phyloP scores from a whole-genome alignment of 1,140 invertebrate species.

The Cotesia chilonis region DNA sequence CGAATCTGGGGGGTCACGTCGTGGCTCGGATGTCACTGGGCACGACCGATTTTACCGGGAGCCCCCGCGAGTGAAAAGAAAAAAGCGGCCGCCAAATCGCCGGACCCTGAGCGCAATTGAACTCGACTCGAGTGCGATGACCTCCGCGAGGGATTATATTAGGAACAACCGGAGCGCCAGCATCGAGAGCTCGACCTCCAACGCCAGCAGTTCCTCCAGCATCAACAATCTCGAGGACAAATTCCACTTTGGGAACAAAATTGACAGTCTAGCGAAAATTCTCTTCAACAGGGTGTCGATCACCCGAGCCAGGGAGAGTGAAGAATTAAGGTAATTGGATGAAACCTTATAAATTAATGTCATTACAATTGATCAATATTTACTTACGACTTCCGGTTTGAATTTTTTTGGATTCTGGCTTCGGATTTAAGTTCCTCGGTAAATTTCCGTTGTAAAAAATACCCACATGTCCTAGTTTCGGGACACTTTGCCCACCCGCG shows the following conservation, averaged over 20 bases:
- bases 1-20: constrained; percentile 68
- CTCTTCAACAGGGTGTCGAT: constrained; percentile 60
- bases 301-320: constrained; percentile 52
- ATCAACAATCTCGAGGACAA: constrained; percentile 56
- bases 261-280: constrained; percentile 61
- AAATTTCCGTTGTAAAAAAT: no score
- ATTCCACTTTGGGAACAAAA: constrained; percentile 59
- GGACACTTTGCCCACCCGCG: no score
- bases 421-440: no score
- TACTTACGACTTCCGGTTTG: constrained; percentile 27
- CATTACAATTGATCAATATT: no score
- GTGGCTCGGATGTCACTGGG: constrained; percentile 72
- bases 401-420: no score
- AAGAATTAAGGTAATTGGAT: constrained; percentile 58
- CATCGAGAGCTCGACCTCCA: constrained; percentile 51
- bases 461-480: no score
- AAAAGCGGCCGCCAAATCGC: constrained; percentile 67
- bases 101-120: constrained; percentile 79
- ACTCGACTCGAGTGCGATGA: constrained; percentile 72
- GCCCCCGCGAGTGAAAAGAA: constrained; percentile 68
- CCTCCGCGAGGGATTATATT: constrained; percentile 66
- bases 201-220: constrained; percentile 37
- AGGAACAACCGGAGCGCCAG: constrained; percentile 59
- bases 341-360: constrained; percentile 47
- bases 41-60: constrained; percentile 80